Evolutionary conservation across 30 jellyfish, hydroid and myxozoan genomes (phyloP).

Genomic region (Aurelia aurita complex sp. Pacific): DNA sequence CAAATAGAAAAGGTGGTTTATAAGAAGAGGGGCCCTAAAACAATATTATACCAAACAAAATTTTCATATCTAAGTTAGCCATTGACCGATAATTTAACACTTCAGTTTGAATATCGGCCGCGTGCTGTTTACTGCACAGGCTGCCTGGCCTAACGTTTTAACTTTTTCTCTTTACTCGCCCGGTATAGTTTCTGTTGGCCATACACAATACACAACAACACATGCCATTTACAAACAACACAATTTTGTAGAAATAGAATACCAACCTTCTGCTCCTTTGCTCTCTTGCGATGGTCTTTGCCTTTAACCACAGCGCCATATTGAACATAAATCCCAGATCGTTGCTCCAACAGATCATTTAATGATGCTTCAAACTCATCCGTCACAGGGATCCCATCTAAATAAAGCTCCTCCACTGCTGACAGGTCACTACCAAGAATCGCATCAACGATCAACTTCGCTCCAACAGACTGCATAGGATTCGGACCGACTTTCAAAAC

Average conservation of each 20-base stretch:
- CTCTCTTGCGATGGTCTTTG: slow-evolving; percentile 34
- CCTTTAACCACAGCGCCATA: slow-evolving; percentile 57
- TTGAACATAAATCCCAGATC: slow-evolving; percentile 39
- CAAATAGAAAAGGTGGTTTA: too few species aligned
- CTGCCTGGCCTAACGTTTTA: too few species aligned
- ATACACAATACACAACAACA: background rate
- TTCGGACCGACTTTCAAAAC: slow-evolving; percentile 50
- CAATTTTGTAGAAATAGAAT: background rate
- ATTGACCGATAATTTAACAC: too few species aligned
- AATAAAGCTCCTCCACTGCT: slow-evolving; percentile 51
- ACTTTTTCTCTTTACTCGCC: too few species aligned
- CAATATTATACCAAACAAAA: too few species aligned
- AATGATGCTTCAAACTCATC: slow-evolving; percentile 25
- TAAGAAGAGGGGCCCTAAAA: too few species aligned
- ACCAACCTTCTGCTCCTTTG: slow-evolving; percentile 56
- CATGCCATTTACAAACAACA: too few species aligned
- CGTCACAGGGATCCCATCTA: slow-evolving; percentile 56
- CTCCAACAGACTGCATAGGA: slow-evolving; percentile 61
- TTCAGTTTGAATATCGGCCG: too few species aligned
- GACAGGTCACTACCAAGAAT: slow-evolving; percentile 3
- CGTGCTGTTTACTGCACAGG: too few species aligned
- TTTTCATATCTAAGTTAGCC: too few species aligned
- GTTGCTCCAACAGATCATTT: slow-evolving; percentile 20
- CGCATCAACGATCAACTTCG: slow-evolving; percentile 39
- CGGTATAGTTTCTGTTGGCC: too few species aligned